Evolutionary conservation across 2,888 invertebrate genomes (phyloP).

Genomic region (Microctonus aethiopoides): DNA sequence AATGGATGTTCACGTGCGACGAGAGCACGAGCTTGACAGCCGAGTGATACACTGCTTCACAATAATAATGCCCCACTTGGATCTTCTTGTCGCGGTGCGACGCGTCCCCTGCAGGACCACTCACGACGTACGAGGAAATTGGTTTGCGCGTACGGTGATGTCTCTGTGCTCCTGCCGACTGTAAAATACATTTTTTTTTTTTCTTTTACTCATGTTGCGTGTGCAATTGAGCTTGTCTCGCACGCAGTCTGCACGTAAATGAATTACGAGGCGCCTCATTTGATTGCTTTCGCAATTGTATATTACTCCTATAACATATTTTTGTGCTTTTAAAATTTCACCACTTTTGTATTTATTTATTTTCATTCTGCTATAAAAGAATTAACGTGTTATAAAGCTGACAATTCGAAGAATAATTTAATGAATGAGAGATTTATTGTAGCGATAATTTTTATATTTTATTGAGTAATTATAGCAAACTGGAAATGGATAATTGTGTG

Average conservation of each 20-base stretch:
- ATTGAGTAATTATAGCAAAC: too few relatives aligned
- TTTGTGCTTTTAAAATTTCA: background rate
- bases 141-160: constrained; percentile 34
- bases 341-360: constrained; percentile 12
- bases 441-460: background rate
- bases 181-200: background rate
- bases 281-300: background rate
- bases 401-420: too few relatives aligned
- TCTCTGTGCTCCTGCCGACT: constrained; percentile 5
- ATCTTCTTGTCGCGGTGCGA: background rate
- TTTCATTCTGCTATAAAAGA: too few relatives aligned
- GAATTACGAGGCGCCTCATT: constrained; percentile 57
- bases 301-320: background rate
- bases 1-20: constrained; percentile 12
- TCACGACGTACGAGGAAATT: constrained; percentile 65
- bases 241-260: constrained; percentile 48
- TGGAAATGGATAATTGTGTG: background rate
- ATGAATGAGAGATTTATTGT: too few relatives aligned
- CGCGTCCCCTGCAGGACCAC: constrained; percentile 55
- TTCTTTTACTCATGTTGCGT: constrained; percentile 38
- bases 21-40: constrained; percentile 25
- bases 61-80: constrained; percentile 36
- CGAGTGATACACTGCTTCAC: constrained; percentile 45
- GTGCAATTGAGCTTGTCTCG: constrained; percentile 62
- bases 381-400: too few relatives aligned